Percentiles rank a stretch among this genome's conserved stretches.
Evolutionary conservation across 2,888 invertebrate genomes (phyloP).

Genomic region (Meghimatium bilineatum): DNA sequence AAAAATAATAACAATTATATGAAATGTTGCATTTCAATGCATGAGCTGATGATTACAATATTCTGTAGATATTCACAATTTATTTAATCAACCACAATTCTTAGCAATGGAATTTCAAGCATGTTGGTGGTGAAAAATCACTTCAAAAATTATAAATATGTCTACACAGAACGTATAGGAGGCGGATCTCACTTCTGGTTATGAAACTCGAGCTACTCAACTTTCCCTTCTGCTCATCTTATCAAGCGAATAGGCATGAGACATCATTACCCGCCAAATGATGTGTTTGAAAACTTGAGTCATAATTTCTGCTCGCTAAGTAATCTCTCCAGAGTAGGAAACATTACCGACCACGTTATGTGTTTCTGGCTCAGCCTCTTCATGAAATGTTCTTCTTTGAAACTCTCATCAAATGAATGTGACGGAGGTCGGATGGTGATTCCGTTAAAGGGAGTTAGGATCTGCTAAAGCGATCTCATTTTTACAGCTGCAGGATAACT

Average conservation of each 20-base stretch:
- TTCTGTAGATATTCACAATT: too few relatives aligned
- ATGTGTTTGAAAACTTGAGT: conserved; percentile 32
- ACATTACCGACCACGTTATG: conserved; percentile 16
- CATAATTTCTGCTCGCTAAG: conserved; percentile 5
- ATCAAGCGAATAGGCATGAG: conserved; percentile 32
- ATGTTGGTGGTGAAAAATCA: neutral
- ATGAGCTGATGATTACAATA: too few relatives aligned
- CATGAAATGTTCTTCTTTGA: neutral
- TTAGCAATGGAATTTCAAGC: neutral
- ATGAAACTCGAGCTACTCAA: conserved; percentile 9
- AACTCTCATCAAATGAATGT: neutral
- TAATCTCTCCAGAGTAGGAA: neutral
- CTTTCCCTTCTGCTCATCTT: conserved; percentile 42
- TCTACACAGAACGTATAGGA: neutral
- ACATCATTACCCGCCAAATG: conserved; percentile 37
- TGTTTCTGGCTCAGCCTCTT: neutral
- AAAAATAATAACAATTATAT: too few relatives aligned
- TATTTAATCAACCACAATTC: neutral
- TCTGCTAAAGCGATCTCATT: neutral
- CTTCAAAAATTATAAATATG: neutral
- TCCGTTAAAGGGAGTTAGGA: neutral
- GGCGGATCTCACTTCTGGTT: conserved; percentile 10
- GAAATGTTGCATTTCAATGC: too few relatives aligned
- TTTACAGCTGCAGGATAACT: neutral
- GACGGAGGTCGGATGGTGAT: neutral